A percentile compares a stretch with the other conserved stretches of the same genome.
Conservation (phyloP, 1,140 invertebrate species). For the Heliconius himera region DNA sequence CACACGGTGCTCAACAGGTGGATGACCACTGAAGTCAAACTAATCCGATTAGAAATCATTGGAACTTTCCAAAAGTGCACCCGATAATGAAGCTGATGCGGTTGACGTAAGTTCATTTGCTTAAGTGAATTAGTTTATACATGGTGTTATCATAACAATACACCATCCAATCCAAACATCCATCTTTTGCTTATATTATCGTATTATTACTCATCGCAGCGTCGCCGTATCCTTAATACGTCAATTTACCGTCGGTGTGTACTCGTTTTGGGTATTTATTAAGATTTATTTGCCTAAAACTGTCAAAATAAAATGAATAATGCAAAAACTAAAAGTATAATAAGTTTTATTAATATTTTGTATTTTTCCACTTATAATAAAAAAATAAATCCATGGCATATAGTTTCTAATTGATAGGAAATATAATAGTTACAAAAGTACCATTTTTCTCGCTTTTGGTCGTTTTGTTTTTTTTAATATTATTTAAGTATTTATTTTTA, state of each 20-base stretch:
- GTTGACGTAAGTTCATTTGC: neutral
- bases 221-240: neutral
- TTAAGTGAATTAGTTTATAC: constrained; percentile 1
- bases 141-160: constrained; percentile 43
- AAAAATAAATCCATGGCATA: constrained; percentile 18
- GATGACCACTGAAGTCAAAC: constrained; percentile 14
- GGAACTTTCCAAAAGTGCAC: neutral
- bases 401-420: neutral
- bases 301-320: neutral
- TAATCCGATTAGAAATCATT: neutral
- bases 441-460: neutral
- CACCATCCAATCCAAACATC: constrained; percentile 40
- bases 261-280: neutral
- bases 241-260: neutral
- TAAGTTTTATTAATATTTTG: neutral
- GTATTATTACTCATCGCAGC: neutral
- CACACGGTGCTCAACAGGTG: constrained; percentile 38
- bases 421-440: neutral
- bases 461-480: neutral
- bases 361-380: constrained; percentile 24
- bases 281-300: neutral
- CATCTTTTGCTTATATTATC: constrained; percentile 11
- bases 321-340: neutral
- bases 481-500: neutral
- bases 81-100: neutral